Evolutionary conservation across 2,888 invertebrate genomes (phyloP).

Genomic region (Pocota personata): DNA sequence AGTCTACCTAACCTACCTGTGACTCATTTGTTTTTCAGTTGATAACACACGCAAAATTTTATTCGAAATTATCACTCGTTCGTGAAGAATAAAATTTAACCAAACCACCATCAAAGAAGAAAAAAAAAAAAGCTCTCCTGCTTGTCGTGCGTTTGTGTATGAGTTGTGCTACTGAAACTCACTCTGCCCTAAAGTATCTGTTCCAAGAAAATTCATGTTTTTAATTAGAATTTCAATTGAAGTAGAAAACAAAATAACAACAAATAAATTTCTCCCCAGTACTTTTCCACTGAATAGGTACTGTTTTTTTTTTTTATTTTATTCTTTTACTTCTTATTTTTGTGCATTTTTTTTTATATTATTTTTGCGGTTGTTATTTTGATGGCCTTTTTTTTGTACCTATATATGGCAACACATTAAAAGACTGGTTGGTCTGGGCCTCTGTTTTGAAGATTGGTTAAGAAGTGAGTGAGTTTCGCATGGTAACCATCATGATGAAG

Average conservation of each 20-base stretch:
- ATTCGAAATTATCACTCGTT: constrained; percentile 34
- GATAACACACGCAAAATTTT: constrained; percentile 13
- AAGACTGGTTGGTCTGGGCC: neutral
- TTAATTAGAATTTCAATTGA: constrained; percentile 65
- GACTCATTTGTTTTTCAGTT: constrained; percentile 30
- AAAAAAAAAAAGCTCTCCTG: neutral
- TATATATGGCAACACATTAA: neutral
- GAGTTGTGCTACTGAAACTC: too few relatives aligned
- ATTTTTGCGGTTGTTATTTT: constrained; percentile 14
- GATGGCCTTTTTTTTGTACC: constrained; percentile 2
- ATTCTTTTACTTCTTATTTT: neutral
- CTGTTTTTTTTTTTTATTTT: constrained; percentile 19
- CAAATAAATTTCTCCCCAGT: constrained; percentile 62
- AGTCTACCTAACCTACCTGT: neutral
- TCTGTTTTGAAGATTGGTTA: neutral
- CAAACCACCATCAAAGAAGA: neutral
- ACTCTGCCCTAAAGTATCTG: constrained; percentile 9
- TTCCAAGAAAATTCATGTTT: constrained; percentile 56
- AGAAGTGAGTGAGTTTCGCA: constrained; percentile 9
- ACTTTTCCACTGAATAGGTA: constrained; percentile 59
- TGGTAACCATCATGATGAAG: constrained; percentile 20
- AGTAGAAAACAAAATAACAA: constrained; percentile 50
- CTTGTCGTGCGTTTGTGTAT: constrained; percentile 3
- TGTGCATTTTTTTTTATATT: neutral
- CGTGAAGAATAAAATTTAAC: neutral